phyloP scores from a whole-genome alignment of 2,113 vertebrate genomes.

The Sula dactylatra region DNA sequence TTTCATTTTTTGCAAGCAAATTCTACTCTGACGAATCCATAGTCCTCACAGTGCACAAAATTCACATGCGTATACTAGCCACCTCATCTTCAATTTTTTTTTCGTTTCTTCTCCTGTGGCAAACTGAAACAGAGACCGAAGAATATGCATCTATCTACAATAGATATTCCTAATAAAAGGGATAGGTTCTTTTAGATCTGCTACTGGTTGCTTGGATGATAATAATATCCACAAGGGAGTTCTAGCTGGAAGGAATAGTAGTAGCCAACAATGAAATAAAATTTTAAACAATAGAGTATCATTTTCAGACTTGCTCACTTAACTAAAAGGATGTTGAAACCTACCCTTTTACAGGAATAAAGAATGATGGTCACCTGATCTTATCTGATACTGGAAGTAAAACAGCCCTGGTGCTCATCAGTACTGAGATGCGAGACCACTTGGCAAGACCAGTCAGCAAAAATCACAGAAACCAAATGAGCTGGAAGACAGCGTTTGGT shows the following conservation, averaged over 20 bases:
- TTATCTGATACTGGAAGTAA: not conserved
- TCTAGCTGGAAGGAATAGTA: not conserved
- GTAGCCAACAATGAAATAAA: not conserved
- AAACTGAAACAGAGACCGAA: not conserved
- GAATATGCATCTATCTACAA: not conserved
- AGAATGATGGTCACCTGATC: not conserved
- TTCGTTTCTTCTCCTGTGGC: not conserved
- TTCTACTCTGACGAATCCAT: not conserved
- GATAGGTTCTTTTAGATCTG: not conserved
- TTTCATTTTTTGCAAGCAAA: not conserved
- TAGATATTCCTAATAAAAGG: not conserved
- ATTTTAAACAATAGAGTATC: not conserved
- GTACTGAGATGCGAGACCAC: not conserved
- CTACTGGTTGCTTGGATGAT: not conserved
- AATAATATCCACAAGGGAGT: not conserved
- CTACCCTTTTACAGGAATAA: not conserved
- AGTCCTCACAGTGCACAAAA: not conserved
- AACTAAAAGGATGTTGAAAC: not conserved
- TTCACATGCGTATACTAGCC: not conserved
- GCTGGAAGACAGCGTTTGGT: not conserved
- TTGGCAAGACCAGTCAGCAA: not conserved
- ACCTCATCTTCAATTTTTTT: not conserved
- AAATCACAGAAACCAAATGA: not conserved
- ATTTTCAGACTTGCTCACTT: not conserved
- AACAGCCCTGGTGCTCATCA: not conserved